Base-by-base conservation (phyloP, 2,888 invertebrate genomes). In the Perizoma affinitatum region DNA sequence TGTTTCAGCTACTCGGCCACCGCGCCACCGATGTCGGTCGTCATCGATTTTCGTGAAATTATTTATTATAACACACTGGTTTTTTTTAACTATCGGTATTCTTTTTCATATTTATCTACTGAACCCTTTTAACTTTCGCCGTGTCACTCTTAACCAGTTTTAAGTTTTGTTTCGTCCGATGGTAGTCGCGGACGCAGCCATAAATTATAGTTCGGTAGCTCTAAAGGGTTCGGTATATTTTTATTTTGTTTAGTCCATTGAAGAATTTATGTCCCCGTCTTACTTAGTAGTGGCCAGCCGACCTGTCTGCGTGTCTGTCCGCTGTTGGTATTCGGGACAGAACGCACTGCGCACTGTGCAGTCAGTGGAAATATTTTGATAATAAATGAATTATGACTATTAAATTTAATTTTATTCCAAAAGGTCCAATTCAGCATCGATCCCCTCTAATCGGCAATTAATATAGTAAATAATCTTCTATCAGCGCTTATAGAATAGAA, bases 151-250 rank as follows among this genome's bases (percentile, higher is more conserved):
- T 71, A 57, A 62, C 70, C 70, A 75, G 70, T 73, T 72, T 73
- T 71, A 79, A 74, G 78, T 80, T 82, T 83, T 82, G 78, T 85
- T 84, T 77, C 81, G 77, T 76, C 74, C 86, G 82, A 84, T 84
- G 85, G 83, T 83, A 86, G 85, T 83, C 86, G 84, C 77, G 80
- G 80, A 79, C 84, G 78, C 78, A 79, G 80, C 84, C 90, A 92
- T 92, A 92, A 90, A 91, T 92, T 92, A 92, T 91, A 91, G 90
- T 92, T 92, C 92, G 92, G 92, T 90, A 92, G 92, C 92, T 85
- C 90, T 89, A 90, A 91, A 90, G 88, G 88, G 84, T 80, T 85
- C 87, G 81, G 83, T 75, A 80, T 83, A 86, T 77, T 88, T 90
- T 90, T 84, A 86, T 90, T 88, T 88, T 85, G 83, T 87, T 90